Evolutionary conservation across 2,888 invertebrate species (phyloP).

Genomic region (Acholoe squamosa): DNA sequence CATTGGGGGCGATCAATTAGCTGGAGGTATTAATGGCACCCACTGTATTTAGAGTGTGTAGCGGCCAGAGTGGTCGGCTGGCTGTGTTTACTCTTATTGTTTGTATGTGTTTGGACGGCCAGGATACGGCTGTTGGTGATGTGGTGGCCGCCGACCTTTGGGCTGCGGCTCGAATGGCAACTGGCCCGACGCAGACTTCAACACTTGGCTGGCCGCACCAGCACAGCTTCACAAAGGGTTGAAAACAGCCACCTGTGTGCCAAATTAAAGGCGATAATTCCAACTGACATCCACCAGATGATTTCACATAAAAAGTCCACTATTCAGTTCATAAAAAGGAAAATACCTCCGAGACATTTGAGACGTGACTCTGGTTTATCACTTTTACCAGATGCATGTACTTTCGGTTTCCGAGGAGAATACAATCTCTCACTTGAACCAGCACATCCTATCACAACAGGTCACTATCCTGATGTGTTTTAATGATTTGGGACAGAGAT

Average conservation of each 20-base stretch:
- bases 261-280: background rate
- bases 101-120: constrained; percentile 8
- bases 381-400: too few relatives aligned
- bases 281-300: background rate
- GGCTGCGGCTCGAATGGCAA: background rate
- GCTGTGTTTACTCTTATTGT: background rate
- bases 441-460: too few relatives aligned
- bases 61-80: too few relatives aligned
- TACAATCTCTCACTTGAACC: too few relatives aligned
- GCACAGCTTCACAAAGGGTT: background rate
- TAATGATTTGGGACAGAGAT: too few relatives aligned
- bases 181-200: background rate
- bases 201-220: background rate
- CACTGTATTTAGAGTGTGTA: background rate
- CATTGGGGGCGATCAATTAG: background rate
- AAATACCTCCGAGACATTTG: too few relatives aligned
- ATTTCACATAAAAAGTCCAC: too few relatives aligned
- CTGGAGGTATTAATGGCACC: background rate
- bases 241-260: background rate
- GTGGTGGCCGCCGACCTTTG: background rate
- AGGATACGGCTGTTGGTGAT: background rate
- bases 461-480: too few relatives aligned
- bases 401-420: too few relatives aligned
- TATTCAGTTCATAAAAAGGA: too few relatives aligned
- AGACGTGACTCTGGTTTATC: too few relatives aligned